phyloP scores from a whole-genome alignment of 1,140 invertebrate species.

The Drosophila ercepeae region DNA sequence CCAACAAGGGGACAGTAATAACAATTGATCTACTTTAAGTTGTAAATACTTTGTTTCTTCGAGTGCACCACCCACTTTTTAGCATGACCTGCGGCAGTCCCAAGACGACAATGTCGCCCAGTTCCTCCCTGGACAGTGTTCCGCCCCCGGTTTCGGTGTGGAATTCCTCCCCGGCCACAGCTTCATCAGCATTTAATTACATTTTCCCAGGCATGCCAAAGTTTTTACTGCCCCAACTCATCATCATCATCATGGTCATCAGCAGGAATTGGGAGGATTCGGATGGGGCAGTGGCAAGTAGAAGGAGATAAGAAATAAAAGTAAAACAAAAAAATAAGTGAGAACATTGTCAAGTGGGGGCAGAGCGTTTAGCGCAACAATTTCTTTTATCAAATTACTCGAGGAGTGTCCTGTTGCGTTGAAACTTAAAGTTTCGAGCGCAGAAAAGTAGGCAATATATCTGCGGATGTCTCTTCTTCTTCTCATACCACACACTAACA shows the following conservation, averaged over 20 bases:
- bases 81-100: conserved; percentile 26
- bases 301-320: not conserved
- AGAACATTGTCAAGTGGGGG: conserved; percentile 9
- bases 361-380: conserved; percentile 36
- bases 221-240: conserved; percentile 39
- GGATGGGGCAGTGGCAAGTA: not conserved
- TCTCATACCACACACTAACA: not conserved
- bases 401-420: conserved; percentile 18
- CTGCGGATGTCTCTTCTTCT: not conserved
- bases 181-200: conserved; percentile 76
- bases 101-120: conserved; percentile 57
- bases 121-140: conserved; percentile 46
- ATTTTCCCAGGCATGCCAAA: conserved; percentile 51
- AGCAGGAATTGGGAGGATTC: not conserved
- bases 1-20: not conserved
- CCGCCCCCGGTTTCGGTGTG: not conserved
- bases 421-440: conserved; percentile 21
- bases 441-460: conserved; percentile 21
- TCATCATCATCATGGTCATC: conserved; percentile 29
- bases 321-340: conserved; percentile 11
- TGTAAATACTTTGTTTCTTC: no score
- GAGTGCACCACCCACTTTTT: not conserved
- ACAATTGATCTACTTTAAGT: no score
- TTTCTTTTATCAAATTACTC: conserved; percentile 29
- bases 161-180: conserved; percentile 14